Conservation (phyloP, 1,140 invertebrate genomes). For the Drosophila rufa region DNA sequence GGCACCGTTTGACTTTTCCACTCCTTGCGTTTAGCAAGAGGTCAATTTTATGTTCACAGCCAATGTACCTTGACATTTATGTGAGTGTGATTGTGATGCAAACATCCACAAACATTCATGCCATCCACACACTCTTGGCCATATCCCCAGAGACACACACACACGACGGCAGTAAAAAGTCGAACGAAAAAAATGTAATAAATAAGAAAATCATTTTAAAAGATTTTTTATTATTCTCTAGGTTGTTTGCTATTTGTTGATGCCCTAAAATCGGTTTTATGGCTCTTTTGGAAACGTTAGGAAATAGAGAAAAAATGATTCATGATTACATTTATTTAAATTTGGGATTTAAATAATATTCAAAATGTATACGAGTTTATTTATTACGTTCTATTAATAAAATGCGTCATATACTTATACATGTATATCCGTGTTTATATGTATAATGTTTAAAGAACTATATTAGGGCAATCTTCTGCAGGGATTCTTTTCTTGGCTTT, state of each 20-base stretch:
- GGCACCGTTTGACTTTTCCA: slow-evolving; percentile 16
- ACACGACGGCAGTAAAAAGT: background rate
- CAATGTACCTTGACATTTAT: slow-evolving; percentile 67
- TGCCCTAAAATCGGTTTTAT: background rate
- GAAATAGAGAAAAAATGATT: slow-evolving; percentile 5
- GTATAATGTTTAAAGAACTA: background rate
- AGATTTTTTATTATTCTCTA: slow-evolving; percentile 41
- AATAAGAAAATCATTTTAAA: slow-evolving; percentile 53
- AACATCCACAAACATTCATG: slow-evolving; percentile 14
- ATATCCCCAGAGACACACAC: slow-evolving; percentile 7
- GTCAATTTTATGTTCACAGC: slow-evolving; percentile 50
- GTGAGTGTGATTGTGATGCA: slow-evolving; percentile 32
- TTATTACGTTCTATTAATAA: slow-evolving; percentile 3
- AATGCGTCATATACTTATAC: too few relatives aligned
- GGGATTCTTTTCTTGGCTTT: too few relatives aligned
- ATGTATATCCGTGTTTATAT: background rate
- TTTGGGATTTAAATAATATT: slow-evolving; percentile 2
- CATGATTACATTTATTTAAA: background rate
- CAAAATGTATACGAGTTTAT: background rate
- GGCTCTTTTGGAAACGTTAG: background rate
- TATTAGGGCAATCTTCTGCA: background rate
- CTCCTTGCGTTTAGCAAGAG: slow-evolving; percentile 18
- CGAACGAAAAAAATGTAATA: slow-evolving; percentile 39
- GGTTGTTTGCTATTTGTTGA: slow-evolving; percentile 19
- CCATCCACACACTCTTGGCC: background rate